Evolutionary conservation across 2,113 vertebrate genomes (phyloP).

Genomic region (Corythoichthys haematopterus): DNA sequence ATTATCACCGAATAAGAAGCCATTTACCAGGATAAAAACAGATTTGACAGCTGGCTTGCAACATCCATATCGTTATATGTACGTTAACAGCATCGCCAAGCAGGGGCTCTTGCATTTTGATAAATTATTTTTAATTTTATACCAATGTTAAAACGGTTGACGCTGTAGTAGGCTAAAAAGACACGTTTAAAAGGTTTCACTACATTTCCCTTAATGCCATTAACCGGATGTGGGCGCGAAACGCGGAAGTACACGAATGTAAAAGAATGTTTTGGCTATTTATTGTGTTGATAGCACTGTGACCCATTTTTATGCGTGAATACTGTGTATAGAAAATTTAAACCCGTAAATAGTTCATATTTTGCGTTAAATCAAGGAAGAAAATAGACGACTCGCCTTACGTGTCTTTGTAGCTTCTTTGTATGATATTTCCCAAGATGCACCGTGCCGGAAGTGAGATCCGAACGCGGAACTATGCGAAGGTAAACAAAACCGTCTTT

Average conservation of each 20-base stretch:
- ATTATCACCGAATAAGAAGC: constrained; percentile 26
- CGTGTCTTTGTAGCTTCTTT: background rate
- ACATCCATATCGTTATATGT: background rate
- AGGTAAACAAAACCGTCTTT: constrained; percentile 53
- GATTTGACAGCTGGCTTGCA: background rate
- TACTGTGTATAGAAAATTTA: background rate
- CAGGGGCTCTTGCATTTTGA: too few relatives aligned
- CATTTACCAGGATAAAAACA: background rate
- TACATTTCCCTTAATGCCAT: constrained; percentile 5
- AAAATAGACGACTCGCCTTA: background rate
- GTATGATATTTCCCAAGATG: background rate
- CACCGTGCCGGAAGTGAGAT: constrained; percentile 9
- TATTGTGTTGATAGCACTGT: background rate
- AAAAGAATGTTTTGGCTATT: background rate
- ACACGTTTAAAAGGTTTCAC: background rate
- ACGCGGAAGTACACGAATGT: background rate
- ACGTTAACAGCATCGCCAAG: background rate
- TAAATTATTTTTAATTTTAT: background rate
- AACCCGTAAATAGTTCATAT: background rate
- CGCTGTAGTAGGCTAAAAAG: too few relatives aligned
- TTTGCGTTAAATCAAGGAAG: background rate
- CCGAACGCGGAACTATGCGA: constrained; percentile 51
- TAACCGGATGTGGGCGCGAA: background rate
- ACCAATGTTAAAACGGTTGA: background rate
- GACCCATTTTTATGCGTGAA: background rate